Evolutionary conservation across 1,140 invertebrate genomes (phyloP).

Genomic region (Lanistes nyassanus): DNA sequence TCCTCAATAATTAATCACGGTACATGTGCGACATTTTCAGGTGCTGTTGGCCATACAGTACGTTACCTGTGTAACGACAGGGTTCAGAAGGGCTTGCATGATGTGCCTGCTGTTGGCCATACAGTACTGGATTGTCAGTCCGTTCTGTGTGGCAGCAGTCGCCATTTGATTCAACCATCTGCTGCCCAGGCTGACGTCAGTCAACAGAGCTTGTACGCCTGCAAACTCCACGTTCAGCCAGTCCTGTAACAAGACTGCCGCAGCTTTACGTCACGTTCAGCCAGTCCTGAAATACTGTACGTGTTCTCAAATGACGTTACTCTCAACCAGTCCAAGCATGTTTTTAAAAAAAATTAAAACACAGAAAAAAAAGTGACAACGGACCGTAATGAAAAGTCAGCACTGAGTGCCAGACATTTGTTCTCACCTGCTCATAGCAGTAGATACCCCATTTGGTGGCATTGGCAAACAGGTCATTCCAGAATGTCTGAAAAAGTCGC

Average conservation of each 20-base stretch:
- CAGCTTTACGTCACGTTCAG: background rate
- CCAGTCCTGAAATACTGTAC: background rate
- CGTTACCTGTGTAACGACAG: constrained; percentile 51
- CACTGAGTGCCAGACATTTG: no score
- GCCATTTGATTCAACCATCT: constrained; percentile 52
- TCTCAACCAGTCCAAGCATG: background rate
- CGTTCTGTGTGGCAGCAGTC: constrained; percentile 30
- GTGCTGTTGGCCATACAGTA: no score
- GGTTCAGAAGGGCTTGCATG: constrained; percentile 41
- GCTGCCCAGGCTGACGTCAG: constrained; percentile 35
- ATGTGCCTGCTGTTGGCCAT: constrained; percentile 45
- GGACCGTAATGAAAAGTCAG: background rate
- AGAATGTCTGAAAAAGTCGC: constrained; percentile 39
- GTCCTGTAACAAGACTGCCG: constrained; percentile 26
- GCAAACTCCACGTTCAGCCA: constrained; percentile 48
- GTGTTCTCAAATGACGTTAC: background rate
- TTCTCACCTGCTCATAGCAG: constrained; percentile 48
- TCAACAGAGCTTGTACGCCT: constrained; percentile 26
- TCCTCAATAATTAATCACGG: no score
- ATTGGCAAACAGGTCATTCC: constrained; percentile 45
- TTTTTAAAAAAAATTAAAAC: background rate
- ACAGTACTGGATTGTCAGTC: constrained; percentile 49
- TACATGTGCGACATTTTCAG: no score
- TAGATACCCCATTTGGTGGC: constrained; percentile 45
- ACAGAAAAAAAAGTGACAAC: background rate